phyloP scores from a whole-genome alignment of 37 sponge, comb jelly and placozoan genomes.

The Eunapius fragilis region DNA sequence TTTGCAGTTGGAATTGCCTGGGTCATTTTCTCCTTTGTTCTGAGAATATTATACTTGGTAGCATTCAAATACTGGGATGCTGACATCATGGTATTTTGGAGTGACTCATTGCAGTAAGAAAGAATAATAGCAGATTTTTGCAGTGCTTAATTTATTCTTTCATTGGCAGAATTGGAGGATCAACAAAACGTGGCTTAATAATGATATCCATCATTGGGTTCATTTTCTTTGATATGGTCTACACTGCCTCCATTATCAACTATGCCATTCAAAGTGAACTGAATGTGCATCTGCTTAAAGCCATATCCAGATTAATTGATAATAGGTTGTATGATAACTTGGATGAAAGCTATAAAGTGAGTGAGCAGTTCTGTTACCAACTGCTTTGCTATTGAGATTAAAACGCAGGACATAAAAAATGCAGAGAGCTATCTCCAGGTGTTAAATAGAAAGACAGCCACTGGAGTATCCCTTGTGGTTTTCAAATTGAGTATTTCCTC shows the following conservation, averaged over 20 bases:
- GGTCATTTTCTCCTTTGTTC: conserved; percentile 42
- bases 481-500: conserved; percentile 66
- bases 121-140: background rate
- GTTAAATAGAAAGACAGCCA: conserved; percentile 72
- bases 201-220: conserved; percentile 53
- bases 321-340: conserved; percentile 38
- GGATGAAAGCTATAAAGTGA: conserved; percentile 55
- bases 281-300: conserved; percentile 49
- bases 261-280: conserved; percentile 73
- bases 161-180: background rate
- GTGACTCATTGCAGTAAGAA: background rate
- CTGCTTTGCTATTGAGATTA: background rate
- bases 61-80: conserved; percentile 8
- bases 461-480: conserved; percentile 58
- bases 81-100: conserved; percentile 23
- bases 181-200: conserved; percentile 21
- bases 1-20: conserved; percentile 27
- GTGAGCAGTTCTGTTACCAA: too few relatives aligned
- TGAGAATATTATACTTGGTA: conserved; percentile 28
- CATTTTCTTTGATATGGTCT: conserved; percentile 64
- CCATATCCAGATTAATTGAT: conserved; percentile 22
- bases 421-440: conserved; percentile 39
- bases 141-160: too few relatives aligned
- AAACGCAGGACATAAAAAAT: conserved; percentile 51
- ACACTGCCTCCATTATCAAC: conserved; percentile 65